Percentiles rank a stretch among this genome's conserved stretches.
Evolutionary conservation across 2,888 invertebrate genomes (phyloP).

Genomic region (Pterostichus niger): DNA sequence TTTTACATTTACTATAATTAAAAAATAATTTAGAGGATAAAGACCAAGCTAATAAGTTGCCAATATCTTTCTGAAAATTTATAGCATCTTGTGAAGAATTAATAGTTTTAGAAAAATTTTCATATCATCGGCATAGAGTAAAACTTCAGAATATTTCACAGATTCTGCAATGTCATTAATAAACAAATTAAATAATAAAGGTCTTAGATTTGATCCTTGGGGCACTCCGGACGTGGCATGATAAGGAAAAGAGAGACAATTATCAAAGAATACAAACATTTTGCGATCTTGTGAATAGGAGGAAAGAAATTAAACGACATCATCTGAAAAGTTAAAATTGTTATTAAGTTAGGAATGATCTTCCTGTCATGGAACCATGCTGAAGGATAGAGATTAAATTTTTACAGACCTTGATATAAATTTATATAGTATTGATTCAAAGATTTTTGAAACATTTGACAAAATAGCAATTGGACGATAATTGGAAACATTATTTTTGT

Average conservation of each 20-base stretch:
- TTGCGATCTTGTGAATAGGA: conserved; percentile 3
- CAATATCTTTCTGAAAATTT: conserved; percentile 1
- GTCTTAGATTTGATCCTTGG: conserved; percentile 10
- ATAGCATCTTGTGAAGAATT: no score
- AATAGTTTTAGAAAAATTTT: conserved; percentile 3
- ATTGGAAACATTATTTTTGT: conserved; percentile 5
- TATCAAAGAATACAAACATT: neutral
- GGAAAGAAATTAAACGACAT: neutral
- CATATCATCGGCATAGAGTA: neutral
- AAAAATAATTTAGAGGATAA: neutral
- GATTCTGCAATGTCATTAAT: no score
- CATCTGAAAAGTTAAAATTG: conserved; percentile 8
- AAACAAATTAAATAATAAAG: no score
- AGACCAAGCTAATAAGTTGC: neutral
- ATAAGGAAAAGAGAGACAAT: neutral
- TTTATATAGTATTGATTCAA: conserved; percentile 32
- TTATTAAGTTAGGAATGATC: neutral
- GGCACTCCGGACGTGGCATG: conserved; percentile 13
- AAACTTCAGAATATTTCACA: neutral
- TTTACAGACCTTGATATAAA: neutral
- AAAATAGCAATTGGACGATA: conserved; percentile 20
- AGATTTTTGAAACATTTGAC: conserved; percentile 26
- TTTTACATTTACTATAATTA: neutral
- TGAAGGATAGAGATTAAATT: conserved; percentile 16
- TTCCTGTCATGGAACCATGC: neutral